Evolutionary conservation across 2,888 invertebrate genomes (phyloP).

Genomic region (Ommatoiulus sabulosus): DNA sequence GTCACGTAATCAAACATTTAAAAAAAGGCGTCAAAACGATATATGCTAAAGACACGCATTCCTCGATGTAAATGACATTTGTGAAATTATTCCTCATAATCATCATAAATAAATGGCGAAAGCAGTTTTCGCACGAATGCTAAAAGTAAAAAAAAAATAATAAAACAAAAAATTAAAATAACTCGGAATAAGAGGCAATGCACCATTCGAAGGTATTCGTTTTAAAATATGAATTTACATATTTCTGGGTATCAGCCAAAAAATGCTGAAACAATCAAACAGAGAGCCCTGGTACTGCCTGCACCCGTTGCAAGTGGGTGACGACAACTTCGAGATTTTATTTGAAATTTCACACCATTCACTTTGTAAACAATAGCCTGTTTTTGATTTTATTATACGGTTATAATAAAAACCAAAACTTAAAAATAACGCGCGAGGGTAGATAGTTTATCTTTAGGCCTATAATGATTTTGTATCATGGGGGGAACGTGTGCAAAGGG

Average conservation of each 20-base stretch:
- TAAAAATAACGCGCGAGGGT: background rate
- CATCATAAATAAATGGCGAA: background rate
- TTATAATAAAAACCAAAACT: background rate
- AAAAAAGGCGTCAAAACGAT: background rate
- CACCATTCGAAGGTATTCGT: background rate
- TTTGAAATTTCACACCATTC: constrained; percentile 40
- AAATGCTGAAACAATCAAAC: background rate
- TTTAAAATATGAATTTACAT: constrained; percentile 1
- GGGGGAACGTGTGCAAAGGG: background rate
- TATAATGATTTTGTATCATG: background rate
- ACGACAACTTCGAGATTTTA: constrained; percentile 4
- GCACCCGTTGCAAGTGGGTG: constrained; percentile 29
- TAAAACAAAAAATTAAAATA: constrained; percentile 5
- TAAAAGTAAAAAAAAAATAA: constrained; percentile 1
- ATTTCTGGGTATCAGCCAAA: constrained; percentile 40
- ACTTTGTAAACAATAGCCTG: constrained; percentile 43
- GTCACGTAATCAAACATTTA: constrained; percentile 13
- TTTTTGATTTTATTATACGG: constrained; percentile 38
- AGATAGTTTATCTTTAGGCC: background rate
- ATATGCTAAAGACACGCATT: background rate
- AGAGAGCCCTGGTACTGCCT: constrained; percentile 8
- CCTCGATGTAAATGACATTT: constrained; percentile 7
- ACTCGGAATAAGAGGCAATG: constrained; percentile 21
- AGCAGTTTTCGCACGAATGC: background rate
- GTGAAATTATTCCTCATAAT: background rate